Evolutionary conservation across 2,888 invertebrate species (phyloP), one percentile per base, ranked within the genome.

Genomic region (Cheilosia soror): DNA sequence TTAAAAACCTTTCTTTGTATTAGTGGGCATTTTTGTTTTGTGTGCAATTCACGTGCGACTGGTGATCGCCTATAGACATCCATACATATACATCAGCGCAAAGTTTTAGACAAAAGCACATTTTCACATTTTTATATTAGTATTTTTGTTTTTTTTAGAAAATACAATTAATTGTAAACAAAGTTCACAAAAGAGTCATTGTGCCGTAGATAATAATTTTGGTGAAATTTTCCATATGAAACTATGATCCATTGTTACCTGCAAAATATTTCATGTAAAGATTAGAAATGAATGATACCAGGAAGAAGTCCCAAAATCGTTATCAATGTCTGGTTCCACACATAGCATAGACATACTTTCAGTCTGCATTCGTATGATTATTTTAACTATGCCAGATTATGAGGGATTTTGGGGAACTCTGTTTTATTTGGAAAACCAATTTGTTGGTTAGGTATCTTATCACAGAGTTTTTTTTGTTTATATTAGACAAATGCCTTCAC

Each of bases 31-130:
- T 62, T 42, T 62, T 55, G 15, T 47, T 66, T 73, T 47, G 15
- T 40, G 15, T 51, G 3, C n/a, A 57, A 66, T 62, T 77, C 82
- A 77, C 82, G 77, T 82, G 82, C 42, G 55, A 15, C 71, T 42
- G 25, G 44, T 9, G 31, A 31, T 57, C 20, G 44, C 15, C 6
- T 44, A 42, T 42, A 15, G 13, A 44, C 5, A n/a, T 42, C n/a
- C n/a, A 42, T 5, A 42, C 2, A 5, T 1, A 33, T 33, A 7
- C 33, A n/a, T 1, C 4, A 33, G 20, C 25, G 6, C 1, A 2
- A n/a, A 42, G 13, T n/a, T n/a, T 33, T 9, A 20, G 6, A 49
- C 29, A 31, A n/a, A 3, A 20, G 31, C 53, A 31, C 31, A 53
- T 53, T 53, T 53, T 13, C 53, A 31, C 31, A 53, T 53, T 53